Evolutionary conservation across 2,888 invertebrate species (phyloP).

Genomic region (Ectemnius cavifrons): DNA sequence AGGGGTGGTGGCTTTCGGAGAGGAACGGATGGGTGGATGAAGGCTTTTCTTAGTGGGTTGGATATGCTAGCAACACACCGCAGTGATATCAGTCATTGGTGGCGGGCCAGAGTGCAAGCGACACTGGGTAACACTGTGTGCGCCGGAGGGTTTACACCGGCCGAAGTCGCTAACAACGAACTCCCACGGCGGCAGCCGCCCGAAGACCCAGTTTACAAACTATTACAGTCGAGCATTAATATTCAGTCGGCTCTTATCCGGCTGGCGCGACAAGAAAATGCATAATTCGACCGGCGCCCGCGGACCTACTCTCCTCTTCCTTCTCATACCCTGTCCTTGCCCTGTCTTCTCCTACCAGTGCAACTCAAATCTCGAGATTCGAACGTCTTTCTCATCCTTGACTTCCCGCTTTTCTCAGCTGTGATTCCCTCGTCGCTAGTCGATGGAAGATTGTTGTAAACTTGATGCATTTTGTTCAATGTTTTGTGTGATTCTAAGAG

Average conservation of each 20-base stretch:
- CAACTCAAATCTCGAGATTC: neutral
- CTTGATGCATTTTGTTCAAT: no score
- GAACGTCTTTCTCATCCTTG: conserved; percentile 27
- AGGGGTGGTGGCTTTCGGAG: no score
- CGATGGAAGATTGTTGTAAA: no score
- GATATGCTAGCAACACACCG: conserved; percentile 5
- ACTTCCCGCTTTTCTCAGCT: neutral
- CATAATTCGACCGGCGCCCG: conserved; percentile 69
- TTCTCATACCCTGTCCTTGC: conserved; percentile 23
- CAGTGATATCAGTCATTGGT: conserved; percentile 32
- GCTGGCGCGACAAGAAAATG: conserved; percentile 75
- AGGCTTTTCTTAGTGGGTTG: neutral
- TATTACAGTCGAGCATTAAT: conserved; percentile 74
- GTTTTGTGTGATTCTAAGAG: no score
- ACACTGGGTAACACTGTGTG: conserved; percentile 8
- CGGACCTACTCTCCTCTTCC: conserved; percentile 20
- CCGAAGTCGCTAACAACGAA: conserved; percentile 39
- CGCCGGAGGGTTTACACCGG: conserved; percentile 20
- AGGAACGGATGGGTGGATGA: no score
- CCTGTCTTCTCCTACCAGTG: neutral
- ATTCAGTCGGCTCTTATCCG: conserved; percentile 75
- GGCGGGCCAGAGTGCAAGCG: conserved; percentile 25
- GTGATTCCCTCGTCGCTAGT: no score
- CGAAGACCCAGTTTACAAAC: conserved; percentile 74
- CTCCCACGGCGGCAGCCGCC: conserved; percentile 34